Evolutionary conservation across 2,797 vertebrate genomes (phyloP), one percentile per base, ranked within the genome.

Genomic region (Novumbra hubbsi): DNA sequence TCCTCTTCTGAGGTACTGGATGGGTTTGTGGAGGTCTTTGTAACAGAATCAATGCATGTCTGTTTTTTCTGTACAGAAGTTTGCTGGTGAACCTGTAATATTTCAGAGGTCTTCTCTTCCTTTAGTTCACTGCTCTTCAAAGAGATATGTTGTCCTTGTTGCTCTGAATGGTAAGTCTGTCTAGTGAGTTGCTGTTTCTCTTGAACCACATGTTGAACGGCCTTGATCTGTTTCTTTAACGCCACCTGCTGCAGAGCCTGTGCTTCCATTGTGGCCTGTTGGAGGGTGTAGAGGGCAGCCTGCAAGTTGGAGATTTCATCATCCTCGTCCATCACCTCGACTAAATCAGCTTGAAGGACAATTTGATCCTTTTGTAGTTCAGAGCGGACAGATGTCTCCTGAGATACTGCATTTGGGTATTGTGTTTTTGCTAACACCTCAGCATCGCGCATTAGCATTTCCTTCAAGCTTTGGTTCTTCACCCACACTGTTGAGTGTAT

Each of bases 201-300:
- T 68, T 49, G 19, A 24, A 57, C 28, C 9, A 30, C 30, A 12
- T 24, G 50, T 76, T 89, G 90, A 70, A 84, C 85, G 67, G 81
- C 83, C 71, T 73, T 77, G 28, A 76, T 27, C 45, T 86, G 81
- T 76, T 92, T 94, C 81, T 78, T 87, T 76, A 91, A 88, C n/a
- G 91, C 84, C 0, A 91, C 92, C 16, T 89, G 84, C 68, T 93
- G 88, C 76, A 96, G 90, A 48, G 84, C 92, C 84, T 92, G 94
- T 24, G 95, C 95, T 75, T 97, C 92, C 0, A 87, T 83, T 5
- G 95, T 95, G 4, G 91, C 95, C 73, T 91, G 78, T 71, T 89
- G 90, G 27, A 96, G 92, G 77, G 84, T 91, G 49, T 90, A 84
- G 87, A 95, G 93, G 34, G 95, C 92, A 41, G 84, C 86, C 85